These are phyloP conservation scores for Daphoenositta chrysoptera DNA, from an alignment of 2,113 vertebrate genomes.

Conservation along the genomic window DNA sequence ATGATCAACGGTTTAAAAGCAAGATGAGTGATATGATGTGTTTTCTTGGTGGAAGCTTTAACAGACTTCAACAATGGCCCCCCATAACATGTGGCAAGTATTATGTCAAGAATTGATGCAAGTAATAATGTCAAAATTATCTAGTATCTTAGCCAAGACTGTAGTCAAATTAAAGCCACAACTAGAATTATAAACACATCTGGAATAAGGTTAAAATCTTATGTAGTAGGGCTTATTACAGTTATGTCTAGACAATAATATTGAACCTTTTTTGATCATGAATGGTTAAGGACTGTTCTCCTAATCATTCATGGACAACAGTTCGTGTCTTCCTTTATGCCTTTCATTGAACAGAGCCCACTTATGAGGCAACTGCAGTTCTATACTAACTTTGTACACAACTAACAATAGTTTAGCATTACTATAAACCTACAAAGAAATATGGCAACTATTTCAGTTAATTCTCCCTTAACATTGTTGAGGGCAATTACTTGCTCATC, in stretches of 20 bases:
- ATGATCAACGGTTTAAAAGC: conserved; percentile 34
- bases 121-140: conserved; percentile 77
- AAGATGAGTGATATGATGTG: neutral
- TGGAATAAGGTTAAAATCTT: conserved; percentile 64
- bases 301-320: conserved; percentile 19
- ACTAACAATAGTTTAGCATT: neutral
- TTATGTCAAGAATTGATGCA: conserved; percentile 77
- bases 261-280: conserved; percentile 29
- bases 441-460: conserved; percentile 5
- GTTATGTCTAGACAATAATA: conserved; percentile 65
- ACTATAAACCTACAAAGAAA: conserved; percentile 2
- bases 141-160: conserved; percentile 65
- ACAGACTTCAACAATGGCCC: neutral
- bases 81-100: conserved; percentile 43
- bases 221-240: conserved; percentile 57
- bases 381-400: neutral
- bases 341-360: conserved; percentile 21
- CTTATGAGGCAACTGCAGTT: neutral
- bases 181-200: conserved; percentile 66
- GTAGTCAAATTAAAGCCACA: conserved; percentile 65
- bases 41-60: conserved; percentile 64
- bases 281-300: conserved; percentile 55
- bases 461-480: neutral
- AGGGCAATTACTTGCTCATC: neutral
- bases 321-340: neutral